phyloP scores from a whole-genome alignment of 2,797 vertebrate genomes.

The Gymnothorax reevesii region DNA sequence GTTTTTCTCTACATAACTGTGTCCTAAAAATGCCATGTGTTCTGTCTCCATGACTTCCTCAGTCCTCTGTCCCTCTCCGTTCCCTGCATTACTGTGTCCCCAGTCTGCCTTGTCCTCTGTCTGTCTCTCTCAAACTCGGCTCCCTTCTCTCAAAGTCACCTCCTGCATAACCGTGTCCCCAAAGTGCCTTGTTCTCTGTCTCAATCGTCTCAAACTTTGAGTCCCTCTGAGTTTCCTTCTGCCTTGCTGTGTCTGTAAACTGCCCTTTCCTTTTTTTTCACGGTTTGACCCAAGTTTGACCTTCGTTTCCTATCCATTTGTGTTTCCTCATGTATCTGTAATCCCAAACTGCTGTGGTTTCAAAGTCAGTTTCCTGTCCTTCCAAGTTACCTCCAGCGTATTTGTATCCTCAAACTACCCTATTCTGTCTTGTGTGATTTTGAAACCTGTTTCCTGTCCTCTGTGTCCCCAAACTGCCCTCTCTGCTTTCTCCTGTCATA shows the following conservation, averaged over 20 bases:
- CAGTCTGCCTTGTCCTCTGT: not conserved
- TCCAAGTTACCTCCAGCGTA: not conserved
- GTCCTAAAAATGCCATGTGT: too few relatives aligned
- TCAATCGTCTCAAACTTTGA: too few relatives aligned
- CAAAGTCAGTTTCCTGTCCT: not conserved
- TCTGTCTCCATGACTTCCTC: too few relatives aligned
- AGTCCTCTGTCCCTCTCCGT: too few relatives aligned
- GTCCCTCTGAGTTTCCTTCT: not conserved
- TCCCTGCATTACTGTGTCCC: not conserved
- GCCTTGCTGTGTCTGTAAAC: not conserved
- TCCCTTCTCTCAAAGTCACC: not conserved
- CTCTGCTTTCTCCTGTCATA: not conserved
- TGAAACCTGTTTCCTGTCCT: not conserved
- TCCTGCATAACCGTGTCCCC: too few relatives aligned
- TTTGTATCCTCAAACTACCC: too few relatives aligned
- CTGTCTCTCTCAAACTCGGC: too few relatives aligned
- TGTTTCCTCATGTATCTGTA: conserved; percentile 51
- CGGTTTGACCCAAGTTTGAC: too few relatives aligned
- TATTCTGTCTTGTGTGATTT: too few relatives aligned
- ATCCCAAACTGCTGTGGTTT: conserved; percentile 44
- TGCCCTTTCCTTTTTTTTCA: conserved; percentile 8
- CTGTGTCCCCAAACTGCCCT: conserved; percentile 8
- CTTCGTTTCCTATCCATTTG: too few relatives aligned
- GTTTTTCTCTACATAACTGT: too few relatives aligned
- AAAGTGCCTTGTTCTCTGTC: not conserved